These are phyloP conservation scores for Acinonyx jubatus DNA, from an alignment of 2,113 vertebrate genomes.

Conservation along the genomic window DNA sequence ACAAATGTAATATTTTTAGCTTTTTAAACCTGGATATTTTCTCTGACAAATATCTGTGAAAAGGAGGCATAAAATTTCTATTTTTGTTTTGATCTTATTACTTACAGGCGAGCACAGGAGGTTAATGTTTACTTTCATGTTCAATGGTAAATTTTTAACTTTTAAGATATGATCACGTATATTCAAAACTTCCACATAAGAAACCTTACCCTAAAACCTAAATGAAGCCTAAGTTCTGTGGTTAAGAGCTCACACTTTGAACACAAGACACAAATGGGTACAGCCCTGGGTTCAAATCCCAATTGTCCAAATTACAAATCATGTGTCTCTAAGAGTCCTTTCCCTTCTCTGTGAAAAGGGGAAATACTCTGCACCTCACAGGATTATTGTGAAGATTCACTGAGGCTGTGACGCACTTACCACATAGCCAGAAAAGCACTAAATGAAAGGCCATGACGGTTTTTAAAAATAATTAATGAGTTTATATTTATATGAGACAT, in stretches of 20 bases:
- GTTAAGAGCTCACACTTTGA: background rate
- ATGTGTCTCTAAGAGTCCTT: background rate
- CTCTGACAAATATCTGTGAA: background rate
- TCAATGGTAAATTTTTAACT: slow-evolving; percentile 35
- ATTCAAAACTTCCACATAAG: background rate
- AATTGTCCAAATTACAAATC: background rate
- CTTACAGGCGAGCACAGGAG: background rate
- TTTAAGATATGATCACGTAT: background rate
- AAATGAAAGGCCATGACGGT: background rate
- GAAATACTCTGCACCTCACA: background rate
- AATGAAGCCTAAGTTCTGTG: background rate
- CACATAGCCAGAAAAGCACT: background rate
- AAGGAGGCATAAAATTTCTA: background rate
- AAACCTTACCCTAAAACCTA: background rate
- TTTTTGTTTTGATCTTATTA: background rate
- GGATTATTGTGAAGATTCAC: background rate
- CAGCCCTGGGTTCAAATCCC: background rate
- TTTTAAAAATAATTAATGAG: background rate
- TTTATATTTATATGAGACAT: background rate
- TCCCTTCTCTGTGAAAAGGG: background rate
- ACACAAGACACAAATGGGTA: background rate
- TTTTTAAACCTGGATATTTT: background rate
- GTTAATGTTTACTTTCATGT: background rate
- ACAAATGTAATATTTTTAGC: background rate
- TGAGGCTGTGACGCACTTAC: background rate